Evolutionary conservation across 2,888 invertebrate species (phyloP).

Genomic region (Itoplectis maculator): DNA sequence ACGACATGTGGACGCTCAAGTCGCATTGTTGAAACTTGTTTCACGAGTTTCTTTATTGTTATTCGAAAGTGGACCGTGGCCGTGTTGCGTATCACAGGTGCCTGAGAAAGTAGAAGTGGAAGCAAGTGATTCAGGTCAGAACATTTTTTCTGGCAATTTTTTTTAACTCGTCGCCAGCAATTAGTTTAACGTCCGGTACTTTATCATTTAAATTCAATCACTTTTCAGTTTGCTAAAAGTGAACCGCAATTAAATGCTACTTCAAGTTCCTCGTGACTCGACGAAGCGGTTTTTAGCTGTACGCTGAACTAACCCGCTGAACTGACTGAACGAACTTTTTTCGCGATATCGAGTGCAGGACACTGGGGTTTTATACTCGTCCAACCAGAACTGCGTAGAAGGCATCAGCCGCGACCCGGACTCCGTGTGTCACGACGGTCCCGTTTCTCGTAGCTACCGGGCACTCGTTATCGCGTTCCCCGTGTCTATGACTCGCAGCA

Average conservation of each 20-base stretch:
- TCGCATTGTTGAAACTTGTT: conserved; percentile 12
- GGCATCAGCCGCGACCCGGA: not conserved
- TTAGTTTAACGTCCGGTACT: too few relatives aligned
- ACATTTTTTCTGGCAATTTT: not conserved
- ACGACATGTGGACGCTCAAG: not conserved
- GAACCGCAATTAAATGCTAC: too few relatives aligned
- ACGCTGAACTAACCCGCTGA: not conserved
- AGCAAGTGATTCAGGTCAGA: not conserved
- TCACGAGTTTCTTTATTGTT: conserved; percentile 8
- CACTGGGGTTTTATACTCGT: not conserved
- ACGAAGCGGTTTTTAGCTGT: not conserved
- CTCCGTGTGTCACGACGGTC: conserved; percentile 16
- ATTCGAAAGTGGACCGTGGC: conserved; percentile 5
- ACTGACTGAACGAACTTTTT: not conserved
- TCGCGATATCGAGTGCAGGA: not conserved
- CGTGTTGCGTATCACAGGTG: not conserved
- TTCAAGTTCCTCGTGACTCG: too few relatives aligned
- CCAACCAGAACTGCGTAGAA: conserved; percentile 6
- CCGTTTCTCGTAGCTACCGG: conserved; percentile 21
- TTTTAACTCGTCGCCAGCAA: too few relatives aligned
- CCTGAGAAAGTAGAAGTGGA: too few relatives aligned
- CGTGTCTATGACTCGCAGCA: conserved; percentile 14
- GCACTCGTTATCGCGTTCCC: conserved; percentile 18
- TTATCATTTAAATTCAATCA: too few relatives aligned
- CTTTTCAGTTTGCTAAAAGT: too few relatives aligned